Evolutionary conservation across 1,140 invertebrate species (phyloP).

Genomic region (Lucilia cuprina): DNA sequence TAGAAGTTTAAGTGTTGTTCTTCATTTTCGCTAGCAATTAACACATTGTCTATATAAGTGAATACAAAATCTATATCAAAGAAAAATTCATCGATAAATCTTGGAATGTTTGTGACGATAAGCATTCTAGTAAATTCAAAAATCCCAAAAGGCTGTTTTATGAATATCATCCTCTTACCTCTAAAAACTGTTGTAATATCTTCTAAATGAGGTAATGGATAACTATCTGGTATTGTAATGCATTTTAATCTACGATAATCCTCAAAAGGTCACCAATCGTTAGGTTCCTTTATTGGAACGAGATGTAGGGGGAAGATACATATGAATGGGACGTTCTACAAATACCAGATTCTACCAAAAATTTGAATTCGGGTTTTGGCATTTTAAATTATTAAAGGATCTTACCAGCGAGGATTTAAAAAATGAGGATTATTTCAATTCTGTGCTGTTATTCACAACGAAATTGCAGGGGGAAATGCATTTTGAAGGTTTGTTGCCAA

Average conservation of each 20-base stretch:
- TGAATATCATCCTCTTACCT: background rate
- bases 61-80: too few relatives aligned
- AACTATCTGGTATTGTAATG: background rate
- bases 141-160: background rate
- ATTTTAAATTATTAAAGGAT: background rate
- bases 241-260: background rate
- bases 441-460: background rate
- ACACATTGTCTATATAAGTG: slow-evolving; percentile 66
- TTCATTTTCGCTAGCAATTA: slow-evolving; percentile 54
- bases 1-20: slow-evolving; percentile 51
- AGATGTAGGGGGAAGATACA: background rate
- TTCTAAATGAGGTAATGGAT: background rate
- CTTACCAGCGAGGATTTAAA: background rate
- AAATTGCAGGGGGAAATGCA: too few relatives aligned
- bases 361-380: background rate
- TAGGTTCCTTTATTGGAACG: background rate
- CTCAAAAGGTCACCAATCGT: background rate
- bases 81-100: slow-evolving; percentile 40
- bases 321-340: too few relatives aligned
- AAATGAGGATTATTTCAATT: background rate
- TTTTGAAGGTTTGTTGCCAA: too few relatives aligned
- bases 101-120: background rate
- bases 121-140: background rate
- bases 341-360: too few relatives aligned
- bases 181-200: background rate